phyloP scores from a whole-genome alignment of 2,797 vertebrate species.

The Sphenodon punctatus region DNA sequence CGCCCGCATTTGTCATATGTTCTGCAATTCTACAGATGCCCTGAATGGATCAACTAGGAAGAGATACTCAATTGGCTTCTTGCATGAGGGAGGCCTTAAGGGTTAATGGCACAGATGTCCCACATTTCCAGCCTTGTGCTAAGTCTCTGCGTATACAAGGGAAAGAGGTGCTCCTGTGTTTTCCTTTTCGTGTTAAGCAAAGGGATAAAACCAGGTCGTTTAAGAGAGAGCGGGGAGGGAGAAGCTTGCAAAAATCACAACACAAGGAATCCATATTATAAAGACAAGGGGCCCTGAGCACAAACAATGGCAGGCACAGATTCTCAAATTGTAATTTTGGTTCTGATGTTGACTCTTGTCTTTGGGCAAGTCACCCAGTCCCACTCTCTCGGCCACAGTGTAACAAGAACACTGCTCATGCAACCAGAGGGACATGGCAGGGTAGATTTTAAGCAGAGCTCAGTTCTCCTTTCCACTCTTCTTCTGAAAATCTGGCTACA shows the following conservation, averaged over 20 bases:
- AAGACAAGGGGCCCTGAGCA: not conserved
- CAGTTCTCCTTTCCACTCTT: too few species aligned
- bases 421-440: too few species aligned
- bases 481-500: too few species aligned
- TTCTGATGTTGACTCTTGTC: not conserved
- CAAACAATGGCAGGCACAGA: not conserved
- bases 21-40: not conserved
- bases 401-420: too few species aligned
- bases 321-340: not conserved
- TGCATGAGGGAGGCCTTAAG: not conserved
- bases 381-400: not conserved
- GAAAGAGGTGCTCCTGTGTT: conserved; percentile 2
- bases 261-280: conserved; percentile 7
- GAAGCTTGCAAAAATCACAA: conserved; percentile 14
- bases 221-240: not conserved
- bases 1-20: not conserved
- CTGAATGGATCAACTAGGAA: not conserved
- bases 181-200: not conserved
- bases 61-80: fast-evolving
- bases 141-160: conserved; percentile 11
- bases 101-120: conserved; percentile 23
- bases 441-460: too few species aligned
- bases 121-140: conserved; percentile 20
- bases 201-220: conserved; percentile 64
- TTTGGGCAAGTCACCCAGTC: not conserved